Base-by-base conservation (phyloP, 2,888 invertebrate genomes). In the Pristionchus fissidentatus region DNA sequence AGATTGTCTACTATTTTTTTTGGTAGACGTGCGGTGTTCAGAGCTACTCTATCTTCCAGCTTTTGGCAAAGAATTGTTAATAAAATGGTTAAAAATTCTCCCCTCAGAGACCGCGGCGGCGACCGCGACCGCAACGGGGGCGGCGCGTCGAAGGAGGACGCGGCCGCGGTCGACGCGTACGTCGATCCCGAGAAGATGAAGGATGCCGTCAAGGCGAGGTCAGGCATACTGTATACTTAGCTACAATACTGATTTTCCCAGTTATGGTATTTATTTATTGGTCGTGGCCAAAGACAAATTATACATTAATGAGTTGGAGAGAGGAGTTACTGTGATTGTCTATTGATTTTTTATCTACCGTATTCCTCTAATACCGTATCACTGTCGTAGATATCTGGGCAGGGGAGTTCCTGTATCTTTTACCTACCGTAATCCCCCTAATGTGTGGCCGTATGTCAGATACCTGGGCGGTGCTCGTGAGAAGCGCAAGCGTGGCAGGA, bases 401-500 rank as follows among this genome's bases (percentile, higher is more conserved):
- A 13, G 8, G 8, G 66, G 13, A 29, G 32, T n/a, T n/a, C n/a
- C n/a, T n/a, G n/a, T n/a, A n/a, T 19, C 38, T 73, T 73, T 8
- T 41, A 73, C 22, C 29, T 29, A 29, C 62, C 29, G 43, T 43
- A 62, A 26, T 26, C 22, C n/a, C 38, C n/a, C 8, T 8, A 55
- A 43, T 32, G n/a, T n/a, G n/a, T n/a, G n/a, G n/a, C n/a, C n/a
- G n/a, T n/a, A 1, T 26, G 29, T 43, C 26, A 66, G 84, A 38
- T 85, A 85, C 60, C 84, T 85, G 26, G 85, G 85, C 0, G 95
- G 66, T 0, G 84, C 57, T 15, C 91, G 70, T 90, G 93, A 92
- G 88, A 97, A 22, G 94, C 87, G 86, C 55, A 89, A 89, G 83
- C 80, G 75, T 15, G 96, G 97, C 0, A 94, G 99, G 29, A 94